A percentile compares a stretch with the other conserved stretches of the same genome.
These are phyloP conservation scores for Liopterus haemorrhoidalis DNA, from an alignment of 2,888 invertebrate species.

Conservation along the genomic window DNA sequence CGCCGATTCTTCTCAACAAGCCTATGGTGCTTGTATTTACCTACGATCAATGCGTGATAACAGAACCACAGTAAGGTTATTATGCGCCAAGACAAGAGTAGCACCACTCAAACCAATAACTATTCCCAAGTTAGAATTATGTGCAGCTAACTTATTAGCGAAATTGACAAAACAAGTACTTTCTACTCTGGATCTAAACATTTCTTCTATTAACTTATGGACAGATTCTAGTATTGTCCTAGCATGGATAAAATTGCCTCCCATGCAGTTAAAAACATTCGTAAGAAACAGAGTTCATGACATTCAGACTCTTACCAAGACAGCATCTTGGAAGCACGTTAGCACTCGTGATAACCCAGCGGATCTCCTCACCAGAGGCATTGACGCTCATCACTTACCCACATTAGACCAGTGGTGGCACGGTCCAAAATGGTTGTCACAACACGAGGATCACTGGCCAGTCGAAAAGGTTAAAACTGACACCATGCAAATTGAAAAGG, in stretches of 20 bases:
- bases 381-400: slow-evolving; percentile 7
- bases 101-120: slow-evolving; percentile 31
- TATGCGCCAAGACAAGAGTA: slow-evolving; percentile 31
- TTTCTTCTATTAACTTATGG: slow-evolving; percentile 25
- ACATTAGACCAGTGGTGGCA: slow-evolving; percentile 12
- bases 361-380: slow-evolving; percentile 13
- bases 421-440: slow-evolving; percentile 14
- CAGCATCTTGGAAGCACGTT: slow-evolving; percentile 28
- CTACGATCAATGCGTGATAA: slow-evolving; percentile 12
- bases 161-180: slow-evolving; percentile 23
- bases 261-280: slow-evolving; percentile 30
- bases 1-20: slow-evolving; percentile 30
- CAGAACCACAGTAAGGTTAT: slow-evolving; percentile 6
- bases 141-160: slow-evolving; percentile 32
- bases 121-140: slow-evolving; percentile 35
- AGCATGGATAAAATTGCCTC: slow-evolving; percentile 30
- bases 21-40: slow-evolving; percentile 31
- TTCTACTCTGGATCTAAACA: slow-evolving; percentile 7
- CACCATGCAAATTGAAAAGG: background rate
- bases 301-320: slow-evolving; percentile 25
- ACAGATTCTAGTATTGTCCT: slow-evolving; percentile 36
- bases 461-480: background rate
- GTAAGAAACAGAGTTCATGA: slow-evolving; percentile 31
- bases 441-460: slow-evolving; percentile 7
- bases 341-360: slow-evolving; percentile 27